phyloP scores from a whole-genome alignment of 2,797 vertebrate genomes.

The Amazona ochrocephala region DNA sequence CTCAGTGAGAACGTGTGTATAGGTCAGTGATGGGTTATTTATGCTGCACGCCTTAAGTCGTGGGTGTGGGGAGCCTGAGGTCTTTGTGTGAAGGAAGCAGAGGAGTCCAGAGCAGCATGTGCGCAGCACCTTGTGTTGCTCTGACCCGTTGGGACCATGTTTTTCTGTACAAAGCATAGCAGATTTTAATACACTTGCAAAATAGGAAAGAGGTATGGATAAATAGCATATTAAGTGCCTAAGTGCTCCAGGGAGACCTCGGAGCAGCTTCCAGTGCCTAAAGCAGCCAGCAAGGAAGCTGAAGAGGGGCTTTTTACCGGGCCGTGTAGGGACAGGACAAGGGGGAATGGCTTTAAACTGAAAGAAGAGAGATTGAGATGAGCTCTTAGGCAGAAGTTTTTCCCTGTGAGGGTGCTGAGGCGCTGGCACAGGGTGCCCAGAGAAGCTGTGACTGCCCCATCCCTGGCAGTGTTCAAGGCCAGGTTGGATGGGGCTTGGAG shows the following conservation, averaged over 20 bases:
- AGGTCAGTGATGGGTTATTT: background rate
- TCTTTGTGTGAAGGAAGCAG: background rate
- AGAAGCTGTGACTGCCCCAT: background rate
- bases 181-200: background rate
- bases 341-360: background rate
- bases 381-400: background rate
- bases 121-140: background rate
- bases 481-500: too few species aligned
- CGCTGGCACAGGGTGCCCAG: background rate
- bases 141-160: rapidly evolving
- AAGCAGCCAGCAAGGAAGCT: background rate
- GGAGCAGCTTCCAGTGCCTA: background rate
- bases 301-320: background rate
- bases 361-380: background rate
- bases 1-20: rapidly evolving
- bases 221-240: background rate
- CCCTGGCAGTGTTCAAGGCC: background rate
- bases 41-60: background rate
- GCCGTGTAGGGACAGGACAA: background rate
- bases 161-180: background rate
- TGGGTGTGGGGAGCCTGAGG: rapidly evolving
- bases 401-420: background rate
- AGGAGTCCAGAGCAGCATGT: background rate
- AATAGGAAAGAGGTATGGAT: background rate
- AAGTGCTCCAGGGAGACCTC: background rate